These are phyloP conservation scores for Mobula birostris DNA, from an alignment of 2,113 vertebrate genomes.

Conservation along the genomic window DNA sequence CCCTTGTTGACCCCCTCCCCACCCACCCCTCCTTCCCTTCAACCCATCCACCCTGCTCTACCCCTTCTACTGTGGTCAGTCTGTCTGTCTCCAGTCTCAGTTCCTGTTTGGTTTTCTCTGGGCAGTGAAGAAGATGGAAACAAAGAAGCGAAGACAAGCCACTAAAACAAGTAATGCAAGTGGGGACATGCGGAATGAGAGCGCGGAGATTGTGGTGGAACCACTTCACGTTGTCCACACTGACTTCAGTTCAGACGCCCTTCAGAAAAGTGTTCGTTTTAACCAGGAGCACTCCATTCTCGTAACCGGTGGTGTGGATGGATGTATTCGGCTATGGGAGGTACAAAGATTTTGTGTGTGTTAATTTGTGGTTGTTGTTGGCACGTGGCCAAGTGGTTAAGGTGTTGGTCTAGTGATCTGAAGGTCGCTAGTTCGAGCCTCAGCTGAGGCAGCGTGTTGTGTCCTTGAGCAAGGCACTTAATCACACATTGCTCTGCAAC, in stretches of 20 bases:
- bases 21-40: not conserved
- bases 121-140: slow-evolving; percentile 1
- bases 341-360: slow-evolving; percentile 46
- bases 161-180: slow-evolving; percentile 43
- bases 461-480: too few species aligned
- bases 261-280: slow-evolving; percentile 83
- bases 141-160: not conserved
- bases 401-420: too few species aligned
- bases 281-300: slow-evolving; percentile 68
- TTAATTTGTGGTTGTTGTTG: not conserved
- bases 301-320: slow-evolving; percentile 78
- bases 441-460: too few species aligned
- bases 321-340: slow-evolving; percentile 82
- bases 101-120: not conserved
- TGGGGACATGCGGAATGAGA: slow-evolving; percentile 49
- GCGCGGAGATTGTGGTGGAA: slow-evolving; percentile 58
- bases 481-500: too few species aligned
- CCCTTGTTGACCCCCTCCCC: not conserved
- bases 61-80: not conserved
- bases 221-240: slow-evolving; percentile 67
- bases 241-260: slow-evolving; percentile 71
- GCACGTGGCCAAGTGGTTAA: too few species aligned
- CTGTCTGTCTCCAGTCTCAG: too few species aligned
- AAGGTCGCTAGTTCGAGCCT: too few species aligned
- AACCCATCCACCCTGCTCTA: not conserved